Evolutionary conservation across 2,888 invertebrate species (phyloP), one percentile per base, ranked within the genome.

Genomic region (Pheosia tremula): DNA sequence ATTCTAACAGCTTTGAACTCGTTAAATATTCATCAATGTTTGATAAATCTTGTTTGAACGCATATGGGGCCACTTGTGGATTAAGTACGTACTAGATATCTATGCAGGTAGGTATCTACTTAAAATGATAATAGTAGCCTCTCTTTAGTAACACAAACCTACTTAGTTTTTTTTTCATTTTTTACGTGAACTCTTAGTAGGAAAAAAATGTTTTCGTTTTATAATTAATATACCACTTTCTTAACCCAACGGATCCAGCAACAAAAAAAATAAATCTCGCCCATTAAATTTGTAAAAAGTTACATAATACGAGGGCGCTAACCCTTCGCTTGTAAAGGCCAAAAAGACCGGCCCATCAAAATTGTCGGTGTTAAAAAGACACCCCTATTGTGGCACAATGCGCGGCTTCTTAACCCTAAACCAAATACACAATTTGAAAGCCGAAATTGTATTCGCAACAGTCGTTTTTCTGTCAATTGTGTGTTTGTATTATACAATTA

Each of bases 391-490:
- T 88, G 85, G 77, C 79, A 76, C 80, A 81, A 80, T 81, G 85
- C 87, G 86, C 80, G 91, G 91, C 90, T 93, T 92, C 91, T 91
- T 91, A 92, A 88, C 91, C 89, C 90, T 84, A 82, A 83, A 82
- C 86, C 82, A 85, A 90, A 90, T 84, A 83, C 87, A 86, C 87
- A 86, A 90, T 88, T 89, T 85, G 82, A 82, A 87, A 85, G 85
- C 88, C 87, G 80, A 88, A 89, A 90, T 90, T 89, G 86, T 87
- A 87, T 88, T 86, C 80, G 83, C 85, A 86, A 87, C 86, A 82
- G 85, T 82, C 82, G 11, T 39, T 84, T 86, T 86, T 84, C 70
- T 80, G 83, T 81, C 82, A 83, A 82, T 81, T 75, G 81, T 70
- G 76, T 77, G 75, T 74, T 80, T 72, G 82, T 84, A 77, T 79